Evolutionary conservation across 2,888 invertebrate species (phyloP), one percentile per base, ranked within the genome.

Genomic region (Cephus pulcher): DNA sequence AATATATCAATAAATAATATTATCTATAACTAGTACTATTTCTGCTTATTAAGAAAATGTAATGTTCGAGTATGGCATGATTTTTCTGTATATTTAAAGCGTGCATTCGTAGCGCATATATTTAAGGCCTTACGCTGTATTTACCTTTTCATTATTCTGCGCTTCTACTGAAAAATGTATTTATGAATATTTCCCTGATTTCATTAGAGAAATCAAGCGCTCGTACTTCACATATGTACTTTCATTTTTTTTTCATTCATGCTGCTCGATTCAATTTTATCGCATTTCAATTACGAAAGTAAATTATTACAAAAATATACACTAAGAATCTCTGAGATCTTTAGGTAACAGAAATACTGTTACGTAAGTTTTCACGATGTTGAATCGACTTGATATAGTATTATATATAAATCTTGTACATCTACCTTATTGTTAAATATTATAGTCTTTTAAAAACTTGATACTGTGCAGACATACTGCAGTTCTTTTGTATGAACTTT

Each of bases 401-500:
- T 56, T 6, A 56, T 56, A 56, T 9, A 23, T 56, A 15, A 56
- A 56, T 56, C 9, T 23, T 56, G 23, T 56, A 56, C 9, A 56
- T 56, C 23, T 56, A 56, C 23, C 23, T 6, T 56, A 23, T 23
- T 4, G 23, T 23, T 56, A 56, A 0, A 56, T 23, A 56, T 56
- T 56, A 56, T 56, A 56, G 23, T 56, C 15, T 33, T 15, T 69
- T 34, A 75, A 30, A 75, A 75, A 32, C 30, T 75, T 68, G 34
- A 68, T 34, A 12, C 34, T 34, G 34, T n/a, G 32, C 75, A 75
- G 56, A 69, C 30, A 68, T 75, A 69, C 34, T 69, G 68, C n/a
- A 75, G 30, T 34, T 75, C 68, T 23, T 4, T 70, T 35, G 32
- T 12, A 70, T 76, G 76, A 15, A 30, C 37, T 70, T 76, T 76